Evolutionary conservation across 1,140 invertebrate genomes (phyloP), one percentile per base, ranked within the genome.

Genomic region (Halesus radiatus): DNA sequence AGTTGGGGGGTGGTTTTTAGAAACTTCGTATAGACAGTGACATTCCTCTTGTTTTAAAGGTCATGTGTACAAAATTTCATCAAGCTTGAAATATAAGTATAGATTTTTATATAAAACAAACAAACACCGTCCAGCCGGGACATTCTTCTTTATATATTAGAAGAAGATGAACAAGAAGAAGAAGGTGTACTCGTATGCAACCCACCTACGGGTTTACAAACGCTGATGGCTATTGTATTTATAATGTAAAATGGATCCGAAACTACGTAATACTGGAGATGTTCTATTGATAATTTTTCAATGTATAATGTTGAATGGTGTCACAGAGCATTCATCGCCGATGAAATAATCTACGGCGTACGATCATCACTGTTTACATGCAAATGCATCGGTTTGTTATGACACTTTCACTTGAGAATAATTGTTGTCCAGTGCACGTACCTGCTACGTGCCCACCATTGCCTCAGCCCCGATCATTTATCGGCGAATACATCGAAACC

Each of bases 381-480:
- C 66, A 70, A 70, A 70, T 70, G 66, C 37, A 70, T 70, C 37
- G 37, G 66, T 70, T 52, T 45, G 66, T 70, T 70, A 70, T 70
- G 66, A 70, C 66, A 70, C 66, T 70, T 70, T 70, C 66, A 70
- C 66, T 70, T n/a, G 66, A 20, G 37, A 70, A 23, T 52, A 70
- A 70, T 70, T 70, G 66, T 50, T 52, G 66, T 70, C 66, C 66
- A 70, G 66, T 45, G 18, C 66, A 70, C 66, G 66, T 70, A 70
- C 16, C n/a, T 8, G 37, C 37, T 70, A 70, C 66, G 66, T 70
- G 66, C 66, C 37, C 5, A 20, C 16, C 66, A 23, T 70, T 70
- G 37, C 66, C 66, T 52, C 66, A 70, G 7, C 22, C 8, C 13
- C 66, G 66, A 70, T 70, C 66, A 70, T 70, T 70, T 70, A 70